Conservation (phyloP, 2,888 invertebrate genomes). For the Serripes groenlandicus region DNA sequence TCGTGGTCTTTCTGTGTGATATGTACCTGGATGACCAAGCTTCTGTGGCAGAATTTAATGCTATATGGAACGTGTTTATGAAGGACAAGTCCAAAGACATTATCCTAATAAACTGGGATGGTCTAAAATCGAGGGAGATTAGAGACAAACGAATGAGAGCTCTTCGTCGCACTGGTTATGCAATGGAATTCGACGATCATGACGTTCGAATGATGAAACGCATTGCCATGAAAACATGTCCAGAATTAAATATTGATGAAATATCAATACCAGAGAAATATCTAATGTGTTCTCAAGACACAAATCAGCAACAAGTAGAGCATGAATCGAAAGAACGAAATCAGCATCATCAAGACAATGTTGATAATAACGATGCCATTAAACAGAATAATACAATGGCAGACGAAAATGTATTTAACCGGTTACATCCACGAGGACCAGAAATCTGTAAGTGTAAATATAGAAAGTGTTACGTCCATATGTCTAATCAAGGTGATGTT, state of each 20-base stretch:
- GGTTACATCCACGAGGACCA: not conserved
- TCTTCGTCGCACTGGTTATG: slow-evolving; percentile 1
- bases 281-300: not conserved
- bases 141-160: not conserved
- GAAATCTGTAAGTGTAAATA: not conserved
- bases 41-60: slow-evolving; percentile 2
- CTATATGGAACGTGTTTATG: slow-evolving; percentile 14
- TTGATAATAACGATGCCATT: not conserved
- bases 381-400: not conserved
- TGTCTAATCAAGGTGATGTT: not conserved
- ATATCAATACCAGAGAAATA: not conserved
- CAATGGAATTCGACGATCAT: not conserved
- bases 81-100: slow-evolving; percentile 9
- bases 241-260: not conserved
- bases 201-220: slow-evolving; percentile 15
- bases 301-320: not conserved
- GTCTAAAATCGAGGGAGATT: not conserved
- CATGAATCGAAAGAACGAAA: not conserved
- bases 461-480: slow-evolving; percentile 5
- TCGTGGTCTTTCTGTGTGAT: slow-evolving; percentile 19
- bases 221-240: not conserved
- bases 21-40: not conserved
- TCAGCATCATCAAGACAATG: too few species aligned
- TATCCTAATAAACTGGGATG: slow-evolving; percentile 10
- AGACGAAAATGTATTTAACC: not conserved